A percentile compares a stretch with the other conserved stretches of the same genome.
Conservation (phyloP, 2,888 invertebrate species). For the Beris morrisii region DNA sequence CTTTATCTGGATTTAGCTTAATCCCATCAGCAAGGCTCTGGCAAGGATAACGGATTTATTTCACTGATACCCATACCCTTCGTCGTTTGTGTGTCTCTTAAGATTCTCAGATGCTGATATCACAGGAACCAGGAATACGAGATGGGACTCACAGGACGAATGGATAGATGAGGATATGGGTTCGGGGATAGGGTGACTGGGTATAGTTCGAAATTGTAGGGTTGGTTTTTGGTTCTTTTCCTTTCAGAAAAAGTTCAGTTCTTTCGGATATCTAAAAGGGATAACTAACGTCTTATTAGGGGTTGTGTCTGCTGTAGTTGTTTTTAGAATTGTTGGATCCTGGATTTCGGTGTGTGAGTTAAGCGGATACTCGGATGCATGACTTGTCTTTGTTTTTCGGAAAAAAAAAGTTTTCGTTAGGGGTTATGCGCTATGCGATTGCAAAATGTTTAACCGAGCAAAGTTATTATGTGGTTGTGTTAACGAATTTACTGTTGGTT, state of each 20-base stretch:
- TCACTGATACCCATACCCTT: constrained; percentile 11
- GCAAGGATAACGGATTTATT: constrained; percentile 46
- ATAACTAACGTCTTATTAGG: constrained; percentile 25
- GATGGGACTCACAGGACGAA: constrained; percentile 2
- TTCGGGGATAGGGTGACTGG: constrained; percentile 4
- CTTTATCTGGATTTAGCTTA: constrained; percentile 57
- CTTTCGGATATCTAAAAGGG: constrained; percentile 20
- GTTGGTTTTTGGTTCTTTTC: constrained; percentile 13
- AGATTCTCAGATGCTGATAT: constrained; percentile 25
- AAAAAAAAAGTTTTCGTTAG: too few species aligned
- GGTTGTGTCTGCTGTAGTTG: constrained; percentile 1
- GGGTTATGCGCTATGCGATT: too few species aligned
- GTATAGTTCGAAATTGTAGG: constrained; percentile 3
- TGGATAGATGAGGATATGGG: constrained; percentile 20
- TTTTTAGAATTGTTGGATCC: background rate
- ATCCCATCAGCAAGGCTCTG: constrained; percentile 54
- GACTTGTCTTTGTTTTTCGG: too few species aligned
- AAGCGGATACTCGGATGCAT: too few species aligned
- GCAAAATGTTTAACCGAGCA: too few species aligned
- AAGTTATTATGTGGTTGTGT: too few species aligned
- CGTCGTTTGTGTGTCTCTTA: background rate
- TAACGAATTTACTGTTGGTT: too few species aligned
- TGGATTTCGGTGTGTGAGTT: too few species aligned
- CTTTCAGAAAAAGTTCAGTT: background rate
- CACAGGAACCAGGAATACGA: constrained; percentile 11